Evolutionary conservation across 2,113 vertebrate genomes (phyloP).

Genomic region (Macrotis lagotis): DNA sequence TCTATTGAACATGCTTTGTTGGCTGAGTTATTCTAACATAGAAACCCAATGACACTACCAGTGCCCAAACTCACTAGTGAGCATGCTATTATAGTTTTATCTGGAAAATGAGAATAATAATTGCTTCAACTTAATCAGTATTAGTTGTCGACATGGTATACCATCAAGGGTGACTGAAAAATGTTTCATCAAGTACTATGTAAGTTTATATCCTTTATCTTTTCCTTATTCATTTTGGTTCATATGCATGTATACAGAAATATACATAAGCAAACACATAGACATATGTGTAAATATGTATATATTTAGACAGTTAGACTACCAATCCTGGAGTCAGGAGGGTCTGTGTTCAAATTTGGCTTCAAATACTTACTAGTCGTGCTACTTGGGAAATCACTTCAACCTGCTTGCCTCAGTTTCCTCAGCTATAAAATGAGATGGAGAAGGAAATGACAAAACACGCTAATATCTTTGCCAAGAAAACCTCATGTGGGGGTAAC

Average conservation of each 20-base stretch:
- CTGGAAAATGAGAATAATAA: not conserved
- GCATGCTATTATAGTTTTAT: not conserved
- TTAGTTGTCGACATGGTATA: not conserved
- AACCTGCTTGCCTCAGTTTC: slow-evolving; percentile 13
- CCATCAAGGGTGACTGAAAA: not conserved
- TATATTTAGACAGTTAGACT: not conserved
- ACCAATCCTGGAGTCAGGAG: not conserved
- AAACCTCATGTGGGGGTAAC: not conserved
- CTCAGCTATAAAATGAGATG: slow-evolving; percentile 30
- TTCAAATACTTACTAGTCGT: not conserved
- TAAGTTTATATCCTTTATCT: not conserved
- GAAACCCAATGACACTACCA: not conserved
- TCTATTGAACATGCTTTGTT: not conserved
- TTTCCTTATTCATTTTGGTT: not conserved
- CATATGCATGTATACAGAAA: not conserved
- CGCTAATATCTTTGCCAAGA: not conserved
- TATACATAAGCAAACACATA: not conserved
- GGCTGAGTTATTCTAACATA: not conserved
- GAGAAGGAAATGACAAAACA: not conserved
- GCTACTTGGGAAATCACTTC: not conserved
- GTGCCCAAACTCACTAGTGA: not conserved
- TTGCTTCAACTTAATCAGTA: not conserved
- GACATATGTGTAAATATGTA: not conserved
- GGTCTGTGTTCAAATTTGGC: not conserved
- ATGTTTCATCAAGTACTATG: not conserved